Conservation (phyloP, 2,888 invertebrate species). For the Agonopterix arenella region DNA sequence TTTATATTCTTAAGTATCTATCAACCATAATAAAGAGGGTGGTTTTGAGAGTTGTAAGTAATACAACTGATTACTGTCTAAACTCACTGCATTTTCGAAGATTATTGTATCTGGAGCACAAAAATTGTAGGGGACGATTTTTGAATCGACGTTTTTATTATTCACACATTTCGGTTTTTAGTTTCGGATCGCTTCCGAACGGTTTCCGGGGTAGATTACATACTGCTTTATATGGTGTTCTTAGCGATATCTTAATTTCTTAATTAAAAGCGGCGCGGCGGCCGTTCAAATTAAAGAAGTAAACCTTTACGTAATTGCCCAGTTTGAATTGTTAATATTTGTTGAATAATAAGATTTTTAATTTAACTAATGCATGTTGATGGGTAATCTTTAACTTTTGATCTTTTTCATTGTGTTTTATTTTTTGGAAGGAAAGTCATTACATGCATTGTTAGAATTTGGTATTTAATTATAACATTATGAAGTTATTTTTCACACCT, state of each 20-base stretch:
- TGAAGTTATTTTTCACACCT: too few relatives aligned
- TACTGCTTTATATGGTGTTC: conserved; percentile 56
- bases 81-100: too few relatives aligned
- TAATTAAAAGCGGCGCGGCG: conserved; percentile 51
- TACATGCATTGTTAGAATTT: not conserved
- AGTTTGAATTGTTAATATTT: conserved; percentile 18
- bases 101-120: too few relatives aligned
- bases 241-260: conserved; percentile 64
- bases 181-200: conserved; percentile 58
- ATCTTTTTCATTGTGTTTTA: not conserved
- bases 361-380: conserved; percentile 6
- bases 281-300: conserved; percentile 32
- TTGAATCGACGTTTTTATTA: conserved; percentile 39
- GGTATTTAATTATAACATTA: not conserved
- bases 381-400: not conserved
- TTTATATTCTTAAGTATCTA: too few relatives aligned
- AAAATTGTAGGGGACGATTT: conserved; percentile 27
- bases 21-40: too few relatives aligned
- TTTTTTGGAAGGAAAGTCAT: not conserved
- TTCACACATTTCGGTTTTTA: conserved; percentile 49
- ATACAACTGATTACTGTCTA: too few relatives aligned
- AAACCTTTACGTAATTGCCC: conserved; percentile 28
- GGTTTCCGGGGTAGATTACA: conserved; percentile 63
- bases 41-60: too few relatives aligned
- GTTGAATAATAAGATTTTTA: conserved; percentile 8